Conservation (phyloP, 2,888 invertebrate species). For the Cyclophora albipunctata region DNA sequence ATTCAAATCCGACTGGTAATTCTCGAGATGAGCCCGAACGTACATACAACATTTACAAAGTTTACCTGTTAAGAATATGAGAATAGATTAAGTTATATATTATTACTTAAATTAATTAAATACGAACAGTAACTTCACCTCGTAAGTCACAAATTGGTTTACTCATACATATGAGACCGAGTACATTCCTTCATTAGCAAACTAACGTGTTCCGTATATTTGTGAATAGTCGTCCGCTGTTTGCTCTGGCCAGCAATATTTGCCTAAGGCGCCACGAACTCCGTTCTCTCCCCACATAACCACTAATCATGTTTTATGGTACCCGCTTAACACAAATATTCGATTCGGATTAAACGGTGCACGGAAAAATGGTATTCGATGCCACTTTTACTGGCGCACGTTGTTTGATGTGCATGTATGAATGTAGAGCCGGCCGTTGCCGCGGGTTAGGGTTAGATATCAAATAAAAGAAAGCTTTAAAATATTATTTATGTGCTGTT, state of each 20-base stretch:
- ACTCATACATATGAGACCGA: too few species aligned
- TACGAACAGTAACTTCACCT: too few species aligned
- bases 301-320: slow-evolving; percentile 72
- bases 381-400: slow-evolving; percentile 6
- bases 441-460: slow-evolving; percentile 1
- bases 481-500: neutral
- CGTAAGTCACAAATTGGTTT: too few species aligned
- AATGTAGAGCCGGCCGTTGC: slow-evolving; percentile 3
- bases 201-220: slow-evolving; percentile 31
- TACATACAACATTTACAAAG: too few species aligned
- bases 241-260: slow-evolving; percentile 51
- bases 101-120: too few species aligned
- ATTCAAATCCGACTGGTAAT: too few species aligned
- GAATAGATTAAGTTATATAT: too few species aligned
- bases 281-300: slow-evolving; percentile 39
- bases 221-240: slow-evolving; percentile 39
- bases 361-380: slow-evolving; percentile 29
- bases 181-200: too few species aligned
- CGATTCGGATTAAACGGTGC: slow-evolving; percentile 57
- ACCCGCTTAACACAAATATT: slow-evolving; percentile 50
- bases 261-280: slow-evolving; percentile 46
- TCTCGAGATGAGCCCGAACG: too few species aligned
- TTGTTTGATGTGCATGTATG: slow-evolving; percentile 8
- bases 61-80: too few species aligned
- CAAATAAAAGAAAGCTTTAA: too few species aligned